Conservation (phyloP, 2,113 vertebrate genomes). For the Cnemophilus loriae region DNA sequence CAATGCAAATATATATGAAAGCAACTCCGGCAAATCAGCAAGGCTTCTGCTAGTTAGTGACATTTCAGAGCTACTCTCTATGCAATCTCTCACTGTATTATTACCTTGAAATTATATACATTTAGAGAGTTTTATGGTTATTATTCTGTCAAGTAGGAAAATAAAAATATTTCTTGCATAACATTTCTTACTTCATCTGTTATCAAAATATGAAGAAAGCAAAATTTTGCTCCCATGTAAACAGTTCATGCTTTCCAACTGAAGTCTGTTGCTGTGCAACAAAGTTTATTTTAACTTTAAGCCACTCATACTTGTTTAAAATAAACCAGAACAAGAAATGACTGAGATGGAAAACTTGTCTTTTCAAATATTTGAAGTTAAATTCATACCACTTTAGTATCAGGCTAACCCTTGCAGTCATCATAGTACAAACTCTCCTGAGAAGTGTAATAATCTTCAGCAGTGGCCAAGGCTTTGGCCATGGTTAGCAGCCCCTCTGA, state of each 20-base stretch:
- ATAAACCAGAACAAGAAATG: neutral
- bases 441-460: neutral
- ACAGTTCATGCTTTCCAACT: neutral
- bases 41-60: neutral
- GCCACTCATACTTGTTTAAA: neutral
- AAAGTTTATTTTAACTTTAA: neutral
- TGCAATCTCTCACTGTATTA: neutral
- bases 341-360: neutral
- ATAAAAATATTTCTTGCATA: neutral
- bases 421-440: neutral
- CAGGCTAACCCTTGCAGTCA: neutral
- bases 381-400: neutral
- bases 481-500: neutral
- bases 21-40: neutral
- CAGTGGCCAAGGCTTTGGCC: neutral
- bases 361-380: neutral
- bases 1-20: neutral
- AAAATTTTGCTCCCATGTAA: neutral
- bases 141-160: neutral
- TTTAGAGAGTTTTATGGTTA: neutral
- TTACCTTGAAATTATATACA: neutral
- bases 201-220: neutral
- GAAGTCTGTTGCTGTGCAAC: neutral
- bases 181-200: neutral
- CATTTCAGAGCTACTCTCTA: neutral